Evolutionary conservation across 2,797 vertebrate species (phyloP).

Genomic region (Linurgus olivaceus): DNA sequence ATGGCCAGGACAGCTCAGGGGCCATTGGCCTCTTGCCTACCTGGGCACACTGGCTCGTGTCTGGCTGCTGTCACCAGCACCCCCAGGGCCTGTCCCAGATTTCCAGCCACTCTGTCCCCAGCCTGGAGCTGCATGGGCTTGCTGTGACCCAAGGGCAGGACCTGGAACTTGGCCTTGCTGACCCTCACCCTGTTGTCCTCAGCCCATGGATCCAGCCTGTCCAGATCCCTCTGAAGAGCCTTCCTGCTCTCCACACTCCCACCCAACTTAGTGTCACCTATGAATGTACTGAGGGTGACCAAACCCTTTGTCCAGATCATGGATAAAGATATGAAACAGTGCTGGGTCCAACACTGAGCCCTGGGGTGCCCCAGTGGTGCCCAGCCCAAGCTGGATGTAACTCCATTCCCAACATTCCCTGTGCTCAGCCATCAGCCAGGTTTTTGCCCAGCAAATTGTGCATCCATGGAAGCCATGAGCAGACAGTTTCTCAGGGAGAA

Average conservation of each 20-base stretch:
- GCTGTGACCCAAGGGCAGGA: neutral
- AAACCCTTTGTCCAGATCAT: neutral
- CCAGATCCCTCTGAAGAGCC: neutral
- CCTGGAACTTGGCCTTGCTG: neutral
- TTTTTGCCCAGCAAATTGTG: neutral
- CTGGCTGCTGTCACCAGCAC: neutral
- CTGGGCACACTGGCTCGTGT: neutral
- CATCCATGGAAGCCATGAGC: neutral
- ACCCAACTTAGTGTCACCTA: neutral
- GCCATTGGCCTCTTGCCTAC: neutral
- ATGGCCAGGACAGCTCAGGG: neutral
- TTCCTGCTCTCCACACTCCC: neutral
- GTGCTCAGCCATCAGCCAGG: neutral
- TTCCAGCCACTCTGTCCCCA: neutral
- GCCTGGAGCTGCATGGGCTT: fast-evolving
- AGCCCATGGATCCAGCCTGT: neutral
- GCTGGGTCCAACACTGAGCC: fast-evolving
- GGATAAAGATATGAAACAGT: neutral
- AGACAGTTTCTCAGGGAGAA: neutral
- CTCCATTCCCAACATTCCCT: neutral
- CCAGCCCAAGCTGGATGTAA: neutral
- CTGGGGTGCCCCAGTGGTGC: neutral
- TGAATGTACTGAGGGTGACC: fast-evolving
- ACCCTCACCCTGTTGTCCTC: neutral
- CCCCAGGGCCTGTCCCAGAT: neutral